Evolutionary conservation across 2,113 vertebrate species (phyloP).

Genomic region (Aythya baeri): DNA sequence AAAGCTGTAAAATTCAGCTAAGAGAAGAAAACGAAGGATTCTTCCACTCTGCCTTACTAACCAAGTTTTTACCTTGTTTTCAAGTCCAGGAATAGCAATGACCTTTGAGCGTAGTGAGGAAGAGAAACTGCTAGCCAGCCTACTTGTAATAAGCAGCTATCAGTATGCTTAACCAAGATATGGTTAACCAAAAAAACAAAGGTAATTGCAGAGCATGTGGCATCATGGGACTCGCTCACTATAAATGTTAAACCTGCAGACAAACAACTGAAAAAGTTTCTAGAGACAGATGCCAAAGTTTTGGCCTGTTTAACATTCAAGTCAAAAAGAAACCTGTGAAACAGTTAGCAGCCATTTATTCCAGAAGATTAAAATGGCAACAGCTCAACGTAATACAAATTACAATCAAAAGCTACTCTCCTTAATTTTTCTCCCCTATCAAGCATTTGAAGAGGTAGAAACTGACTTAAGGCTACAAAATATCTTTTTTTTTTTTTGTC

Average conservation of each 20-base stretch:
- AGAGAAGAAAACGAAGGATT: not conserved
- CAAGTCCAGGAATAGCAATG: constrained; percentile 44
- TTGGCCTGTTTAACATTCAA: not conserved
- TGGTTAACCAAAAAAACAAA: constrained; percentile 29
- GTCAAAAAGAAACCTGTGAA: not conserved
- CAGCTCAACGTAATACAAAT: not conserved
- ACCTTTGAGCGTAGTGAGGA: constrained; percentile 28
- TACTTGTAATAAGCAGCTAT: constrained; percentile 37
- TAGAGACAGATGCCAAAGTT: not conserved
- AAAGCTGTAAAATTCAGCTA: not conserved
- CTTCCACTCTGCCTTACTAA: not conserved
- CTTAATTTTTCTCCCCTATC: not conserved
- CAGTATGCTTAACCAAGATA: not conserved
- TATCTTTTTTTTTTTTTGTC: not conserved
- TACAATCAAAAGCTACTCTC: not conserved
- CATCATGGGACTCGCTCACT: not conserved
- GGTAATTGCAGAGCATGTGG: constrained; percentile 1
- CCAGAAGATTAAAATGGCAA: not conserved
- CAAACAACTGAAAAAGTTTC: not conserved
- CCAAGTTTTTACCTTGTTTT: constrained; percentile 43
- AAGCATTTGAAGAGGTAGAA: not conserved
- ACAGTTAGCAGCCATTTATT: not conserved
- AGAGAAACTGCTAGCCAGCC: not conserved
- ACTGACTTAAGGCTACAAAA: not conserved
- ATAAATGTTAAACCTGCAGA: constrained; percentile 7